phyloP scores from a whole-genome alignment of 2,113 vertebrate species.

The Butorides virescens region DNA sequence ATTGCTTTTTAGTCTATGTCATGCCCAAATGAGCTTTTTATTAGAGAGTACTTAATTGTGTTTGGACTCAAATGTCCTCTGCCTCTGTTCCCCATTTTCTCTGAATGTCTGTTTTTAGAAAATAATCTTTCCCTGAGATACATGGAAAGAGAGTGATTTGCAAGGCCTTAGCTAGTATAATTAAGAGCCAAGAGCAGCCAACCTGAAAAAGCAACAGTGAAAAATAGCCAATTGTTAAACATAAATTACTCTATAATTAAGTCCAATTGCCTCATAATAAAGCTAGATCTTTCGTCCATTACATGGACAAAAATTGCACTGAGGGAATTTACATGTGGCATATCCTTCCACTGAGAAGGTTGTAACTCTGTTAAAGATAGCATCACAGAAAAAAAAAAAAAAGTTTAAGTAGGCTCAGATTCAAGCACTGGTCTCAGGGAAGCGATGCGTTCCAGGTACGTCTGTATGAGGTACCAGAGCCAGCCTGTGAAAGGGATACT shows the following conservation, averaged over 20 bases:
- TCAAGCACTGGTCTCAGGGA: not conserved
- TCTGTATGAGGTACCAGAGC: not conserved
- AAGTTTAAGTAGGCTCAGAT: not conserved
- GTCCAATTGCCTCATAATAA: not conserved
- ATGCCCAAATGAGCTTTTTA: slow-evolving; percentile 35
- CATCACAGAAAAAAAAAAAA: not conserved
- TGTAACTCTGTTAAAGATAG: not conserved
- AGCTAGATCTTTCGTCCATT: not conserved
- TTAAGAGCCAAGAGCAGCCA: not conserved
- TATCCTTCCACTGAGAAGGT: not conserved
- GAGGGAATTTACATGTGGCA: not conserved
- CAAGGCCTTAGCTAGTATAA: not conserved
- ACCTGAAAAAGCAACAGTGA: not conserved
- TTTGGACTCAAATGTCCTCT: not conserved
- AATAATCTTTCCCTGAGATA: not conserved
- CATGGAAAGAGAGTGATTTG: slow-evolving; percentile 3
- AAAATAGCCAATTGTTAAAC: not conserved
- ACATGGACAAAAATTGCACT: not conserved
- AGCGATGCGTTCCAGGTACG: fast-evolving
- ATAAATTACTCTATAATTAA: not conserved
- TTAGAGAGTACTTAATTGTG: not conserved
- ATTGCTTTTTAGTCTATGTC: slow-evolving; percentile 21
- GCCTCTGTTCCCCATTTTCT: slow-evolving; percentile 21
- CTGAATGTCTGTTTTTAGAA: not conserved
- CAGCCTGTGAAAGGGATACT: not conserved